phyloP scores from a whole-genome alignment of 2,888 invertebrate species.

The Chaetoderma sp. region DNA sequence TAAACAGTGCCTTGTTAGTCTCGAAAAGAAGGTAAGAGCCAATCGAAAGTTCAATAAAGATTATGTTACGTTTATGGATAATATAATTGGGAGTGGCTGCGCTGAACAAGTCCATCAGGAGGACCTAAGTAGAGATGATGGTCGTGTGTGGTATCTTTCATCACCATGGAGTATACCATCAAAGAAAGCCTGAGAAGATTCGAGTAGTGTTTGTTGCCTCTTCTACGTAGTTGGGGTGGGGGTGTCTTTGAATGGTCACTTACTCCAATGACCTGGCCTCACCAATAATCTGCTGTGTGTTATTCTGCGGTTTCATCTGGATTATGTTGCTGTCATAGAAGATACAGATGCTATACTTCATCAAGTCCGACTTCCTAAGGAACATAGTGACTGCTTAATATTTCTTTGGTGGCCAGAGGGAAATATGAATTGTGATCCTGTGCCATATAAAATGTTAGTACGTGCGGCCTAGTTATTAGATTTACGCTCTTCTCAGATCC shows the following conservation, averaged over 20 bases:
- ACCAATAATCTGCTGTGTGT: not conserved
- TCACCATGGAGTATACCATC: constrained; percentile 6
- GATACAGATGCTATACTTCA: not conserved
- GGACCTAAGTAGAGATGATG: not conserved
- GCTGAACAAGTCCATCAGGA: not conserved
- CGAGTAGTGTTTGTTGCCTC: not conserved
- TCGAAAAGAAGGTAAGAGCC: not conserved
- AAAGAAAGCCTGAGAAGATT: constrained; percentile 3
- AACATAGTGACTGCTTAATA: not conserved
- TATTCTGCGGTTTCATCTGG: not conserved
- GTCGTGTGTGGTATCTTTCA: constrained; percentile 12
- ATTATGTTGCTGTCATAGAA: not conserved
- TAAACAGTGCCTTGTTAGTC: constrained; percentile 4
- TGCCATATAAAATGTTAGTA: too few relatives aligned
- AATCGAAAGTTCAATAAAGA: not conserved
- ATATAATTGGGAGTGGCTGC: constrained; percentile 2
- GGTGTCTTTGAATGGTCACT: not conserved
- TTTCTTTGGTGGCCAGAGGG: not conserved
- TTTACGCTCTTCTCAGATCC: too few relatives aligned
- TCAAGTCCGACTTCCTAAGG: not conserved
- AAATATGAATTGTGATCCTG: too few relatives aligned
- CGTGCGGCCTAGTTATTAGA: too few relatives aligned
- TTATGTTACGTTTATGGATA: constrained; percentile 5
- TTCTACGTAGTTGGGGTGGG: not conserved
- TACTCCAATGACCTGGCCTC: not conserved